Evolutionary conservation across 2,888 invertebrate species (phyloP).

Genomic region (Nemotelus nigrinus): DNA sequence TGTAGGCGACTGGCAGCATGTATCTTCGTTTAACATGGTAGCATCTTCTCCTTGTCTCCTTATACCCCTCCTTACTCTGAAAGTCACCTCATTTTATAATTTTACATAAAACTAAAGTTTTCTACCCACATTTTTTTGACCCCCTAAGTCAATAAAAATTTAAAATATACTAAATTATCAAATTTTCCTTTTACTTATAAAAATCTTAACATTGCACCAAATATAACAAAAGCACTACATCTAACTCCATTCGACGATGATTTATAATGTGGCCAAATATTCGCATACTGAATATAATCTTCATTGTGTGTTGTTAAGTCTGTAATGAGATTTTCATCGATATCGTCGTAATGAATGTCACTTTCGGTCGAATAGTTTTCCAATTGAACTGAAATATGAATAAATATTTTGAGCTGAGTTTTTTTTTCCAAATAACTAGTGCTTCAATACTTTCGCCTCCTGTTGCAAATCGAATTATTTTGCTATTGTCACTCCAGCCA

Average conservation of each 20-base stretch:
- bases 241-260: conserved; percentile 18
- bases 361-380: conserved; percentile 64
- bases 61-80: too few species aligned
- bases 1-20: too few species aligned
- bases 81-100: too few species aligned
- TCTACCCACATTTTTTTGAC: too few species aligned
- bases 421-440: background rate
- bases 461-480: conserved; percentile 79
- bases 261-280: conserved; percentile 11
- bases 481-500: conserved; percentile 85
- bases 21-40: too few species aligned
- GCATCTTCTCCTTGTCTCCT: too few species aligned
- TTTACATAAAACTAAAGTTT: too few species aligned
- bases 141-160: too few species aligned
- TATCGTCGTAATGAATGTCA: conserved; percentile 53
- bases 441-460: conserved; percentile 72
- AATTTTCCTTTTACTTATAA: conserved; percentile 2
- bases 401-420: background rate
- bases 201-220: conserved; percentile 42
- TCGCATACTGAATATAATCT: conserved; percentile 25
- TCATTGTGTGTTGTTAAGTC: conserved; percentile 56
- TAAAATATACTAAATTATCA: too few species aligned
- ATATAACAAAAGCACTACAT: conserved; percentile 31
- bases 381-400: conserved; percentile 58
- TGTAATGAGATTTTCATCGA: conserved; percentile 56